Base-by-base conservation (phyloP, 2,113 vertebrate species). In the Psilopogon haemacephalus region DNA sequence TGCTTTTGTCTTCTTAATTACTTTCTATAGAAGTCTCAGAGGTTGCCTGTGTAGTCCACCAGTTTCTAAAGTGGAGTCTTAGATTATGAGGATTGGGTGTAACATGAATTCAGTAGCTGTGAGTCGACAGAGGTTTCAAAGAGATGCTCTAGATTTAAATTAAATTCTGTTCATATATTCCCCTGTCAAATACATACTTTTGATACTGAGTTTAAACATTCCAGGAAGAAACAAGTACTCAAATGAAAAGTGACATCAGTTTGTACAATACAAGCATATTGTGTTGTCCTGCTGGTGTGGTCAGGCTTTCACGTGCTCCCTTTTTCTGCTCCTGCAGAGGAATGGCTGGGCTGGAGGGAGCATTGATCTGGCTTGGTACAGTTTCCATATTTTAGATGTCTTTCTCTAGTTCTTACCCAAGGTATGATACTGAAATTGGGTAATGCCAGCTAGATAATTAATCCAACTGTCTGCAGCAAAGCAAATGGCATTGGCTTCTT, bases 291-390 rank as follows among this genome's bases (percentile, higher is more conserved):
- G 64, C 52, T 63, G 58, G 38, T 2, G 7, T 26, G 9, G 17
- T 42, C 23, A 56, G 35, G 35, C 30, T 86, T 40, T 44, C 0
- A 0, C 65, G 27, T 0, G 2, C 16, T 60, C 28, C 75, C n/a
- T 13, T 58, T 33, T 48, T 54, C 40, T 38, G 15, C 64, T 80
- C 8, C 55, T 72, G 65, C 52, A 86, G 52, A 55, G 32, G 30
- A 30, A 5, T 6, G 4, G 23, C 33, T 67, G 62, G 24, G 28
- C 2, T 64, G 23, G 56, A 50, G 65, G n/a, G 10, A 56, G 19
- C 2, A 0, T 5, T 37, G 16, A 7, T 20, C 9, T 33, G 32
- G 37, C 20, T 30, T 20, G 21, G 30, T 26, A 6, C 35, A 68
- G 35, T 46, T 73, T 72, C 55, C 14, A 27, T 28, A 6, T 12